These are phyloP conservation scores for Apamea epomidion DNA, from an alignment of 2,888 invertebrate genomes.

Conservation along the genomic window DNA sequence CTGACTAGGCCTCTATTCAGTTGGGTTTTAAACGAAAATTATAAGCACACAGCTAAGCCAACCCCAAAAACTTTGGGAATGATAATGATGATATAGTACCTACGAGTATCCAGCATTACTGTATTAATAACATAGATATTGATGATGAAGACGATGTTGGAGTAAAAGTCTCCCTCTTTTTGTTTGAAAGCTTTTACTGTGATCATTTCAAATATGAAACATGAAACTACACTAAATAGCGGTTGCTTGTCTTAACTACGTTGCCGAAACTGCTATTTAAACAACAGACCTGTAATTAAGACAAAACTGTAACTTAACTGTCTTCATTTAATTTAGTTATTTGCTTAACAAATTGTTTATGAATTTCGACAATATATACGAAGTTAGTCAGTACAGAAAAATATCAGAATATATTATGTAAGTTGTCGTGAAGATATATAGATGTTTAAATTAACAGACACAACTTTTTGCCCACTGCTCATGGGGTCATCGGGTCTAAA, in stretches of 20 bases:
- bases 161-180: too few relatives aligned
- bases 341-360: conserved; percentile 19
- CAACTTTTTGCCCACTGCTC: not conserved
- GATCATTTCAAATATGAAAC: not conserved
- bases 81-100: not conserved
- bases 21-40: not conserved
- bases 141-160: not conserved
- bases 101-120: not conserved
- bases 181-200: not conserved
- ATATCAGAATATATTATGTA: conserved; percentile 28
- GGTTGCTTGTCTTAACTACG: conserved; percentile 9
- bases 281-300: not conserved
- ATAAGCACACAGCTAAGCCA: not conserved
- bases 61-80: not conserved
- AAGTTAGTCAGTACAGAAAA: conserved; percentile 13
- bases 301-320: not conserved
- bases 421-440: conserved; percentile 10
- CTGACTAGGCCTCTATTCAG: not conserved
- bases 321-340: conserved; percentile 1
- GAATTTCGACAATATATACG: conserved; percentile 50
- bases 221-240: not conserved
- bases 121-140: not conserved
- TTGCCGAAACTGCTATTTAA: not conserved
- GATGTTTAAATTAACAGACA: conserved; percentile 14
- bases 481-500: conserved; percentile 53